Evolutionary conservation across 1,140 invertebrate species (phyloP).

Genomic region (Anthonomus grandis): DNA sequence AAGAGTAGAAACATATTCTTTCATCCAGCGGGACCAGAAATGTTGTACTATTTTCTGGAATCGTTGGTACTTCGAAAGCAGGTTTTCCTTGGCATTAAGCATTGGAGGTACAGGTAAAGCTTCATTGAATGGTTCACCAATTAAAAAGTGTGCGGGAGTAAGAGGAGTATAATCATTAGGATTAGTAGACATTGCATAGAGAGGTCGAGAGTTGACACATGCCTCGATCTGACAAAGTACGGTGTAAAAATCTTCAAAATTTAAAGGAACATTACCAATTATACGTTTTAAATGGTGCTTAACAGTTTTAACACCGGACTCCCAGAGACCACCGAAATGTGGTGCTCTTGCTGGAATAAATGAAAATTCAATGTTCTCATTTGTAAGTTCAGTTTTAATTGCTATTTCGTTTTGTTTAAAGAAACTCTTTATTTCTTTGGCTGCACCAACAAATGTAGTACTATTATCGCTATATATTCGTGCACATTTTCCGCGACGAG

Average conservation of each 20-base stretch:
- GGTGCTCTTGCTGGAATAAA: constrained; percentile 11
- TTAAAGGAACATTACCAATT: constrained; percentile 34
- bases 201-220: constrained; percentile 40
- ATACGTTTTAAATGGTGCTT: constrained; percentile 39
- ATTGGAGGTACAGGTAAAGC: constrained; percentile 25
- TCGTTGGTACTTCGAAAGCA: constrained; percentile 33
- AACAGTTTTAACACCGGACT: constrained; percentile 32
- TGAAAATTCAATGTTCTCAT: constrained; percentile 14
- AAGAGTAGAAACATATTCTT: constrained; percentile 34
- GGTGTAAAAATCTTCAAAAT: constrained; percentile 36
- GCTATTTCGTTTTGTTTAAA: constrained; percentile 25
- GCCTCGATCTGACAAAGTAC: constrained; percentile 34
- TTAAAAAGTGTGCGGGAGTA: constrained; percentile 45
- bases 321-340: constrained; percentile 22
- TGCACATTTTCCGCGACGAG: constrained; percentile 33
- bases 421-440: constrained; percentile 4
- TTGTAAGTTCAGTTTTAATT: neutral
- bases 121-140: constrained; percentile 39
- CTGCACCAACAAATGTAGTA: constrained; percentile 43
- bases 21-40: constrained; percentile 39
- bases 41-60: constrained; percentile 31
- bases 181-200: constrained; percentile 26
- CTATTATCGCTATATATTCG: constrained; percentile 40
- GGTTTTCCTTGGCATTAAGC: constrained; percentile 8
- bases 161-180: constrained; percentile 35